phyloP scores from a whole-genome alignment of 2,797 vertebrate genomes.

The Mus spretus region DNA sequence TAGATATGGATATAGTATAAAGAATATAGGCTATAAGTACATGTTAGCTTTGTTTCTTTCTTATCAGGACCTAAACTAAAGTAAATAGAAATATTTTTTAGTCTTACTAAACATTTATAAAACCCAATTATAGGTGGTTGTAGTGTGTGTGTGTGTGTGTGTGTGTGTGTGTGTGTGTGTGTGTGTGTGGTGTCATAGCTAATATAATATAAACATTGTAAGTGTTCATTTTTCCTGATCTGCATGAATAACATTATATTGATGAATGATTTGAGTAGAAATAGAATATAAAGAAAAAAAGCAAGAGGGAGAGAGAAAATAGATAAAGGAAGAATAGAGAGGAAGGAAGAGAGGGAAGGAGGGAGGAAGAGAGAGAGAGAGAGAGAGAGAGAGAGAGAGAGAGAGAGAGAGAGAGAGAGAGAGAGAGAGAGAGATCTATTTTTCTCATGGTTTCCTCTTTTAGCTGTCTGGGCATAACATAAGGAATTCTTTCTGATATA shows the following conservation, averaged over 20 bases:
- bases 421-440: background rate
- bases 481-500: background rate
- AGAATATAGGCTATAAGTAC: no score
- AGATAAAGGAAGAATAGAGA: no score
- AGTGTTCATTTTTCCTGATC: background rate
- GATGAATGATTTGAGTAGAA: background rate
- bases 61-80: background rate
- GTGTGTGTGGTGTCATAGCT: background rate
- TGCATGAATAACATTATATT: background rate
- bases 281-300: background rate
- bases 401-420: no score
- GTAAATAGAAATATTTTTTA: background rate
- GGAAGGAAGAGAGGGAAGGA: background rate
- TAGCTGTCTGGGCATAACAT: background rate
- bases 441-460: background rate
- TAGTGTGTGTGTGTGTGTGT: background rate
- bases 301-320: no score
- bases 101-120: background rate
- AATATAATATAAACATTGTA: background rate
- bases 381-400: no score
- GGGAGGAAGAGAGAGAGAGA: fast-evolving
- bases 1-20: background rate
- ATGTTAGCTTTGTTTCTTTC: background rate
- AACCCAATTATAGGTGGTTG: background rate
- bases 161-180: background rate